phyloP scores from a whole-genome alignment of 2,797 vertebrate genomes.

The Zenarchopterus dispar region DNA sequence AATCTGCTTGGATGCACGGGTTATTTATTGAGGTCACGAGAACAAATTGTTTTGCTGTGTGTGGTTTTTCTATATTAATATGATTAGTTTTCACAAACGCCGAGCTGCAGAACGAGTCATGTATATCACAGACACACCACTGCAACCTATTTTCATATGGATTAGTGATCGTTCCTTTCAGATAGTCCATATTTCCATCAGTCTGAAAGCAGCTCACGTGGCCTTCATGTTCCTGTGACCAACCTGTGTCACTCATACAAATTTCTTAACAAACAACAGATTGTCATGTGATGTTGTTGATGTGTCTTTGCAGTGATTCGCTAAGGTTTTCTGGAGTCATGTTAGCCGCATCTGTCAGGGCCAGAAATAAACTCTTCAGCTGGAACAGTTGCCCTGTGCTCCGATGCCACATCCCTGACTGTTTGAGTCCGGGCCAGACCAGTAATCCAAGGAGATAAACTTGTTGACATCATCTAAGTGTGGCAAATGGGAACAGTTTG shows the following conservation, averaged over 20 bases:
- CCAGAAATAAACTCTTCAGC: slow-evolving; percentile 56
- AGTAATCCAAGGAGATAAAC: slow-evolving; percentile 59
- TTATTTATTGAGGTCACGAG: slow-evolving; percentile 34
- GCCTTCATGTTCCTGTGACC: too few species aligned
- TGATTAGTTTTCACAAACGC: slow-evolving; percentile 10
- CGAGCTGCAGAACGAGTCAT: slow-evolving; percentile 8
- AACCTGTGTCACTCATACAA: too few species aligned
- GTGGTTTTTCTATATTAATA: not conserved
- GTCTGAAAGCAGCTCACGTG: too few species aligned
- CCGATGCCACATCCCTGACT: slow-evolving; percentile 25
- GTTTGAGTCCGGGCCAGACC: slow-evolving; percentile 44
- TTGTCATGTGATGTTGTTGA: not conserved
- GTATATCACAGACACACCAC: slow-evolving; percentile 1
- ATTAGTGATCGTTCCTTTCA: not conserved
- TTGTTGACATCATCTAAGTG: slow-evolving; percentile 52
- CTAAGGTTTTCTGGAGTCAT: slow-evolving; percentile 18
- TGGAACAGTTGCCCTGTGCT: slow-evolving; percentile 18
- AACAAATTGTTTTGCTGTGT: slow-evolving; percentile 18
- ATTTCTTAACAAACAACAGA: not conserved
- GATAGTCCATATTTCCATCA: too few species aligned
- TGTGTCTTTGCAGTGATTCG: slow-evolving; percentile 18
- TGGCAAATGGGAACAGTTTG: slow-evolving; percentile 1
- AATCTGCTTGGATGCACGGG: slow-evolving; percentile 12
- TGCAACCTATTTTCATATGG: not conserved
- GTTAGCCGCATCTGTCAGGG: slow-evolving; percentile 31